Conservation (phyloP, 2,797 vertebrate species). For the Macropus fuliginosus region DNA sequence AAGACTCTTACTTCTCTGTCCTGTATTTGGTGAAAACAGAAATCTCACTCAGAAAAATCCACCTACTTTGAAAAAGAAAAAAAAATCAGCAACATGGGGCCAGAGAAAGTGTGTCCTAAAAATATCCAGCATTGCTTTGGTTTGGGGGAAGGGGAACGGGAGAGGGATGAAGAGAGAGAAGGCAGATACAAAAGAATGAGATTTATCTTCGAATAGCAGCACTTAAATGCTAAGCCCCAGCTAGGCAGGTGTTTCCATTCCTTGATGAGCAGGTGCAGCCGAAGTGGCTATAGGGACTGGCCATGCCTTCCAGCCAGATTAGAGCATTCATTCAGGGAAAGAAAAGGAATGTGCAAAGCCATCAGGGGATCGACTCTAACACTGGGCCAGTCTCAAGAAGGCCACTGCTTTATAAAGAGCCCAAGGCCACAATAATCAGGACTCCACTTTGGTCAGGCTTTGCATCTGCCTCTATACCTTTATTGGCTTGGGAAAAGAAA, state of each 20-base stretch:
- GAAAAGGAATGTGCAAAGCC: constrained; percentile 81
- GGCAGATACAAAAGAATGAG: constrained; percentile 74
- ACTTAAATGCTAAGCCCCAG: constrained; percentile 79
- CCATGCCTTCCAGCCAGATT: constrained; percentile 80
- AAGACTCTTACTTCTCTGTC: not conserved
- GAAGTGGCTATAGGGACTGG: constrained; percentile 77
- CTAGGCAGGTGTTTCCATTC: constrained; percentile 80
- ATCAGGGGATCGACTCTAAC: constrained; percentile 79
- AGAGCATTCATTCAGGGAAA: constrained; percentile 79
- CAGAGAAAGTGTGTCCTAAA: constrained; percentile 21
- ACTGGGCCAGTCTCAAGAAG: constrained; percentile 73
- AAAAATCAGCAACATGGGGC: constrained; percentile 18
- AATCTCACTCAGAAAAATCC: constrained; percentile 9
- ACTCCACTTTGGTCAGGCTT: constrained; percentile 61
- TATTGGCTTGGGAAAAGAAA: not conserved
- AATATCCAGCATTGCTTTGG: constrained; percentile 16
- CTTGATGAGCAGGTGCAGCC: constrained; percentile 79
- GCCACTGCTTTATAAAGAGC: constrained; percentile 70
- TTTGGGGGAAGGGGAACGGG: not conserved
- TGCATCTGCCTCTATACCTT: constrained; percentile 65
- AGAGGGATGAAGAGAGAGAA: constrained; percentile 47
- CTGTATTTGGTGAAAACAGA: not conserved
- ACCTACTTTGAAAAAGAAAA: constrained; percentile 33
- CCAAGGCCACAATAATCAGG: constrained; percentile 79
- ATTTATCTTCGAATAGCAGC: constrained; percentile 82